A percentile compares a stretch with the other conserved stretches of the same genome.
phyloP scores from a whole-genome alignment of 92 coral and sea anemone genomes.

The Muricea muricata region DNA sequence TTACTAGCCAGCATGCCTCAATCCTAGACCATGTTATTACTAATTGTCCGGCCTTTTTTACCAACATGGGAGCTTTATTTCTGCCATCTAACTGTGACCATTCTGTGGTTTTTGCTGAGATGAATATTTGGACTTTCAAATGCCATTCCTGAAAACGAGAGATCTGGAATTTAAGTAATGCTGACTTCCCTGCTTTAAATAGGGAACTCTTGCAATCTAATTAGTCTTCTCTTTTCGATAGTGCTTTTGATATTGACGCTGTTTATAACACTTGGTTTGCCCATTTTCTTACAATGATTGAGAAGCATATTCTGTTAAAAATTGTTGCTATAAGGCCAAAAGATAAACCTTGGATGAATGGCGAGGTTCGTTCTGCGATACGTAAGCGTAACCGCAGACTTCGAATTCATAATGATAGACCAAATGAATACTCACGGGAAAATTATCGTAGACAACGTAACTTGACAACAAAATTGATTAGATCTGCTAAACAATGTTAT shows the following conservation, averaged over 20 bases:
- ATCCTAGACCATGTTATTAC: slow-evolving; percentile 36
- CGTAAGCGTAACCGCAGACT: not conserved
- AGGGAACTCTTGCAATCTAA: slow-evolving; percentile 40
- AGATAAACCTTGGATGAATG: slow-evolving; percentile 51
- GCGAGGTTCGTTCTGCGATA: not conserved
- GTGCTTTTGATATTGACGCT: slow-evolving; percentile 42
- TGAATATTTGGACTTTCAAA: slow-evolving; percentile 27
- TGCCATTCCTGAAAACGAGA: slow-evolving; percentile 49
- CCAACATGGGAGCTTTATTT: slow-evolving; percentile 45
- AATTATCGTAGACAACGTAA: not conserved
- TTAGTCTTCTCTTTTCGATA: slow-evolving; percentile 26
- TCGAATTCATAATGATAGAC: not conserved
- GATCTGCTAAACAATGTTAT: not conserved
- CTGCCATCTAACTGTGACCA: slow-evolving; percentile 67
- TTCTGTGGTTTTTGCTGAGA: slow-evolving; percentile 26
- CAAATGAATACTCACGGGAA: not conserved
- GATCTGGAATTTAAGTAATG: slow-evolving; percentile 52
- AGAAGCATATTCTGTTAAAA: slow-evolving; percentile 47
- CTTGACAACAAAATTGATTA: not conserved
- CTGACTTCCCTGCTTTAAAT: slow-evolving; percentile 29
- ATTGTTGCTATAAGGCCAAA: slow-evolving; percentile 37
- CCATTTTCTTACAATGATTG: slow-evolving; percentile 51
- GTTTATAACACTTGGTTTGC: slow-evolving; percentile 53
- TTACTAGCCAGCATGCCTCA: slow-evolving; percentile 10
- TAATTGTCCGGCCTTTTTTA: slow-evolving; percentile 51